phyloP scores from a whole-genome alignment of 2,888 invertebrate species.

The Plutella xylostella region DNA sequence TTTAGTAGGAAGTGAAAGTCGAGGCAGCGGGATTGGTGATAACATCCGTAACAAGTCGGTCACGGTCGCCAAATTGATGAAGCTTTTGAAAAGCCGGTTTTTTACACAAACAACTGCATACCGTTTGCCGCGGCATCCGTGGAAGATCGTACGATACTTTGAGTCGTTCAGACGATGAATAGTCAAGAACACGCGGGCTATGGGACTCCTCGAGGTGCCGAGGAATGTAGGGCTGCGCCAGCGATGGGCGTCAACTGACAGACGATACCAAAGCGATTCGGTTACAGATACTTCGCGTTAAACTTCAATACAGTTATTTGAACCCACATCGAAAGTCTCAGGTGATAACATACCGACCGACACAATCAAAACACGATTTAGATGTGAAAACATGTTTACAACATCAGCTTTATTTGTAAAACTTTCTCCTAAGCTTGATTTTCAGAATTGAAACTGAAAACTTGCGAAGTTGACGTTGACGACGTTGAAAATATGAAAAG shows the following conservation, averaged over 20 bases:
- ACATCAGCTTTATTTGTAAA: too few relatives aligned
- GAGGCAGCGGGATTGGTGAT: background rate
- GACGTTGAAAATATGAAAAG: too few relatives aligned
- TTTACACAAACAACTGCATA: constrained; percentile 25
- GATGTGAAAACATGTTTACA: too few relatives aligned
- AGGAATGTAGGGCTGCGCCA: too few relatives aligned
- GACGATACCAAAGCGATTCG: constrained; percentile 21
- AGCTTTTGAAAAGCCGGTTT: constrained; percentile 25
- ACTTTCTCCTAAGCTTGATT: too few relatives aligned
- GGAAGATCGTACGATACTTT: too few relatives aligned
- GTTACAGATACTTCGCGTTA: constrained; percentile 23
- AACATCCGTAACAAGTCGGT: constrained; percentile 25
- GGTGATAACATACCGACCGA: background rate
- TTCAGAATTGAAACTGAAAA: too few relatives aligned
- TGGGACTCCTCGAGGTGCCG: too few relatives aligned
- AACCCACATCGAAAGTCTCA: background rate
- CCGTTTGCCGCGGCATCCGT: background rate
- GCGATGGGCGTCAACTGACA: constrained; percentile 17
- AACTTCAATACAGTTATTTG: background rate
- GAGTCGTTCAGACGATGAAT: too few relatives aligned
- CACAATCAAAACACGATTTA: constrained; percentile 16
- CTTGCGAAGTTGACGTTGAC: too few relatives aligned
- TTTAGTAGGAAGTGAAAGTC: background rate
- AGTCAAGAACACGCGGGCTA: background rate
- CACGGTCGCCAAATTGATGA: constrained; percentile 31